A percentile compares a stretch with the other conserved stretches of the same genome.
Evolutionary conservation across 2,113 vertebrate genomes (phyloP).

Genomic region (Platysternon megacephalum): DNA sequence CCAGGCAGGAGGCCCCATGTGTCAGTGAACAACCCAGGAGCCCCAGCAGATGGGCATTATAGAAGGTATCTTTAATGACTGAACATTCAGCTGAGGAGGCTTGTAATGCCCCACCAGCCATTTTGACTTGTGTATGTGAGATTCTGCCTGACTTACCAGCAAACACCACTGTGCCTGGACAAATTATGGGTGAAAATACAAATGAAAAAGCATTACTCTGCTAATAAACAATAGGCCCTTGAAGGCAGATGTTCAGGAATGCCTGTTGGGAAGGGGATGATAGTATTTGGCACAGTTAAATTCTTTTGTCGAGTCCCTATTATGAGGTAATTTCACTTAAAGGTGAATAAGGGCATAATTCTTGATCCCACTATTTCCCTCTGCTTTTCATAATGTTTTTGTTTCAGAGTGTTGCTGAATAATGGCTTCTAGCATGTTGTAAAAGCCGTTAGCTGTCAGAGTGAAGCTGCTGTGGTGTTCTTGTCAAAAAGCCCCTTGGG

Average conservation of each 20-base stretch:
- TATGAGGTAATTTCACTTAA: constrained; percentile 15
- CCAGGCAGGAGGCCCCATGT: not conserved
- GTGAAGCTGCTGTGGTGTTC: constrained; percentile 35
- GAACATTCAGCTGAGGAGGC: not conserved
- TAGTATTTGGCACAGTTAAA: constrained; percentile 17
- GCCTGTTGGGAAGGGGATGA: not conserved
- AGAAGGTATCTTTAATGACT: constrained; percentile 4
- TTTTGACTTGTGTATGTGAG: constrained; percentile 1
- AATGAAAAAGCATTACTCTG: constrained; percentile 36
- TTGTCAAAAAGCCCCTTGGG: constrained; percentile 40
- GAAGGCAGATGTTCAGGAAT: constrained; percentile 14
- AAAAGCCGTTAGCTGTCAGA: constrained; percentile 22
- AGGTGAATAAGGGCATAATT: constrained; percentile 13
- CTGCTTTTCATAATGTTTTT: not conserved
- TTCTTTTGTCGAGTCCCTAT: constrained; percentile 39
- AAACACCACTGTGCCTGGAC: constrained; percentile 29
- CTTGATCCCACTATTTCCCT: not conserved
- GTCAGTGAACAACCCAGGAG: not conserved
- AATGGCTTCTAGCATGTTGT: not conserved
- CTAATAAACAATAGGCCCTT: not conserved
- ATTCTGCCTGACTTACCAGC: constrained; percentile 38
- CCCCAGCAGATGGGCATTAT: constrained; percentile 2
- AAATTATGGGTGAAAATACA: constrained; percentile 32
- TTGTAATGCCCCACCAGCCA: constrained; percentile 15
- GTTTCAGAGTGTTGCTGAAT: not conserved